Base-by-base conservation (phyloP, 2,797 vertebrate genomes). In the Sandelia bainsii region DNA sequence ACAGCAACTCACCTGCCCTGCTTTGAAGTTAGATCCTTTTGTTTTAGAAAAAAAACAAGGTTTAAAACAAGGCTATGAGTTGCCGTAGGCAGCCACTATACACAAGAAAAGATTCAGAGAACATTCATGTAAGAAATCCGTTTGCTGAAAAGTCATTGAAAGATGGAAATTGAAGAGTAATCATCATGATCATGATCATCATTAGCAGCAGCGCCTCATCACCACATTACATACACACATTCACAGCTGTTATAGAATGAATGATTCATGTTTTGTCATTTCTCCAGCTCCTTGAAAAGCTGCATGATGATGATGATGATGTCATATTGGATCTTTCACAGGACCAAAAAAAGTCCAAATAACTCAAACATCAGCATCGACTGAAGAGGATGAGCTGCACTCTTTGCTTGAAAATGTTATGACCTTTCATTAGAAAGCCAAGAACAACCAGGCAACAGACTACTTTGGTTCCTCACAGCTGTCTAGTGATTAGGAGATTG, bases 251-350 rank as follows among this genome's bases (percentile, higher is more conserved):
- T 68, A 25, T 6, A 13, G 44, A 25, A 60, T 86, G 68, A 85
- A 73, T 84, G 63, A 81, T 71, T 83, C 63, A 82, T 73, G 60
- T 76, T 68, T 71, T 82, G 79, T 54, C 61, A 50, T 46, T 46
- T 49, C 67, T 66, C 63, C 70, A 70, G 71, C 57, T 69, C 51
- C 44, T 52, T 75, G 37, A 64, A 83, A 78, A 68, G 72, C 74
- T 78, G 72, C 73, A 34, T 29, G 27, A 29, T 64, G 72, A n/a
- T 64, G 72, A n/a, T 63, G 72, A 71, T 81, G 61, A 77, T 64
- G 71, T 85, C 65, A 72, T 44, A 3, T 34, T 42, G 40, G 17
- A 44, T 58, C 11, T 53, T 80, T 75, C 62, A 49, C 20, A 40
- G 52, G n/a, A n/a, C 10, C 27, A 66, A 27, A 23, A 16, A 61